A percentile compares a stretch with the other conserved stretches of the same genome.
Evolutionary conservation across 2,888 invertebrate species (phyloP).

Genomic region (Drosophila emarginata): DNA sequence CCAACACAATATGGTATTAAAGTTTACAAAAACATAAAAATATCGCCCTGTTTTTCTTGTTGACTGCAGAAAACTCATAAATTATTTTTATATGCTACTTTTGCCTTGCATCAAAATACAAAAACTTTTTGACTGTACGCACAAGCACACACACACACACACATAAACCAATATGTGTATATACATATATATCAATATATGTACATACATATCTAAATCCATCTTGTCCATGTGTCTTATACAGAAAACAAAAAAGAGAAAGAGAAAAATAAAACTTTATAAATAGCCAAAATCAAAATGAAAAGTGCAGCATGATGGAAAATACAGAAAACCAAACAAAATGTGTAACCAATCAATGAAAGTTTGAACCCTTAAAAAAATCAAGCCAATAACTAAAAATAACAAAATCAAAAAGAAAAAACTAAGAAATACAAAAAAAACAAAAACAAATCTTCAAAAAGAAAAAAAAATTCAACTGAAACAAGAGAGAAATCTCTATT

Average conservation of each 20-base stretch:
- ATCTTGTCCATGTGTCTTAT: constrained; percentile 33
- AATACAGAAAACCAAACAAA: constrained; percentile 60
- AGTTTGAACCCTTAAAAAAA: constrained; percentile 63
- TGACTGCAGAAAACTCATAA: constrained; percentile 74
- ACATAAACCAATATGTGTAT: not conserved
- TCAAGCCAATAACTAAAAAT: constrained; percentile 49
- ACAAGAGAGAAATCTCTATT: constrained; percentile 29
- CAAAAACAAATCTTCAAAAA: constrained; percentile 11
- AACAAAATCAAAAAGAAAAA: constrained; percentile 29
- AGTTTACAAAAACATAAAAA: constrained; percentile 45
- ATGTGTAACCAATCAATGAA: constrained; percentile 68
- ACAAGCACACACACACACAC: constrained; percentile 31
- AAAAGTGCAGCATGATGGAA: constrained; percentile 64
- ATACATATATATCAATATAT: constrained; percentile 11
- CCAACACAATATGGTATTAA: constrained; percentile 27
- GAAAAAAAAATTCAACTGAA: constrained; percentile 27
- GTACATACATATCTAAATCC: constrained; percentile 27
- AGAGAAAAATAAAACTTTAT: constrained; percentile 70
- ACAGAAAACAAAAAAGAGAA: constrained; percentile 67
- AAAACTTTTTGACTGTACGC: constrained; percentile 62
- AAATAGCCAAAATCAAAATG: constrained; percentile 57
- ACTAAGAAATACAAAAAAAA: constrained; percentile 23
- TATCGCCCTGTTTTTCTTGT: constrained; percentile 19
- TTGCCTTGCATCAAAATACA: constrained; percentile 32
- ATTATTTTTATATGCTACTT: constrained; percentile 62